Conservation (phyloP, 2,797 vertebrate genomes). For the Acrossocheilus fasciatus region DNA sequence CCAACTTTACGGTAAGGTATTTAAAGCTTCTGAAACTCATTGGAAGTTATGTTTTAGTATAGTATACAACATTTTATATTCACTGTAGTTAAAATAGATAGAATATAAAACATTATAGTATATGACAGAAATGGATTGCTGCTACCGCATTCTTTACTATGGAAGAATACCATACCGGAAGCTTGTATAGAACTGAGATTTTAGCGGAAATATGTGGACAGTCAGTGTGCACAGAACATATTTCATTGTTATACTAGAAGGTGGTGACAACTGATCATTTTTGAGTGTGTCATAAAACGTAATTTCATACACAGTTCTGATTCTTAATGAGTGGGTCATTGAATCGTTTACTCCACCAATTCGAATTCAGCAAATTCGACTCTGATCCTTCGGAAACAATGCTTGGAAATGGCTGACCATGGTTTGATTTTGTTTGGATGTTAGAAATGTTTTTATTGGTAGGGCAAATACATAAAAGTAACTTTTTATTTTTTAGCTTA, state of each 20-base stretch:
- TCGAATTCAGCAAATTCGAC: background rate
- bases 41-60: background rate
- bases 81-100: background rate
- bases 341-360: background rate
- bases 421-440: background rate
- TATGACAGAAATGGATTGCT: background rate
- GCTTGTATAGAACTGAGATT: background rate
- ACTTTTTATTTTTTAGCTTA: background rate
- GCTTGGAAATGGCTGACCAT: background rate
- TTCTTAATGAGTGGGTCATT: background rate
- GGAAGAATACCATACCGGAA: background rate
- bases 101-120: background rate
- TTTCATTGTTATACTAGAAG: background rate
- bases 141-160: background rate
- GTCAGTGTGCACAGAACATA: background rate
- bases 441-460: background rate
- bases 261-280: background rate
- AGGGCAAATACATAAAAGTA: background rate
- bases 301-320: background rate
- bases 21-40: background rate
- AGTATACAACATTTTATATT: background rate
- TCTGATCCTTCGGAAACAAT: background rate
- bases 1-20: background rate
- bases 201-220: background rate
- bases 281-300: background rate